These are phyloP conservation scores for Hepsetus odoe DNA, from an alignment of 2,113 vertebrate species.

Conservation along the genomic window DNA sequence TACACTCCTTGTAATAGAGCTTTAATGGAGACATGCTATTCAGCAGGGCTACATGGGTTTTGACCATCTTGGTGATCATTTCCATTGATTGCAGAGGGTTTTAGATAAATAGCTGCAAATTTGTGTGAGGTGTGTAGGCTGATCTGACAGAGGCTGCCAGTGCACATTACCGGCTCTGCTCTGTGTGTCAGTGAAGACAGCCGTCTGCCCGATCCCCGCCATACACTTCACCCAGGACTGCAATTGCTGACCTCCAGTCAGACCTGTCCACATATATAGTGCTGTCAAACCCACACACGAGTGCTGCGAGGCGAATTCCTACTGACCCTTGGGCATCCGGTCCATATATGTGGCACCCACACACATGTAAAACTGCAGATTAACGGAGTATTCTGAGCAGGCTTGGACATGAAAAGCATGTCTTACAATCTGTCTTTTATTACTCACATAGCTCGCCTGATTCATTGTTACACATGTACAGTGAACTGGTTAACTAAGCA, in stretches of 20 bases:
- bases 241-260: constrained; percentile 41
- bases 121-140: constrained; percentile 57
- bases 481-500: neutral
- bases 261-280: neutral
- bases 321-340: constrained; percentile 23
- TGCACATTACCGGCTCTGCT: constrained; percentile 43
- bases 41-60: constrained; percentile 49
- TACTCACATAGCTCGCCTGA: neutral
- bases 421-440: neutral
- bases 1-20: constrained; percentile 52
- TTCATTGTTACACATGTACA: neutral
- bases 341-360: neutral
- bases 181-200: constrained; percentile 46
- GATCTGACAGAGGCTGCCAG: constrained; percentile 56
- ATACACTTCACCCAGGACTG: constrained; percentile 10
- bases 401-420: neutral
- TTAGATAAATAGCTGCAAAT: constrained; percentile 53
- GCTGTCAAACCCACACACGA: constrained; percentile 5
- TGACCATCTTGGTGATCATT: constrained; percentile 55
- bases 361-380: constrained; percentile 12
- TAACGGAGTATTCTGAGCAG: neutral
- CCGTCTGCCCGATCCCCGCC: constrained; percentile 42
- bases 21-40: constrained; percentile 52
- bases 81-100: constrained; percentile 48
- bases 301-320: constrained; percentile 3